Percentiles rank a stretch among this genome's conserved stretches.
phyloP scores from a whole-genome alignment of 2,888 invertebrate species.

The Epistrophe grossulariae region DNA sequence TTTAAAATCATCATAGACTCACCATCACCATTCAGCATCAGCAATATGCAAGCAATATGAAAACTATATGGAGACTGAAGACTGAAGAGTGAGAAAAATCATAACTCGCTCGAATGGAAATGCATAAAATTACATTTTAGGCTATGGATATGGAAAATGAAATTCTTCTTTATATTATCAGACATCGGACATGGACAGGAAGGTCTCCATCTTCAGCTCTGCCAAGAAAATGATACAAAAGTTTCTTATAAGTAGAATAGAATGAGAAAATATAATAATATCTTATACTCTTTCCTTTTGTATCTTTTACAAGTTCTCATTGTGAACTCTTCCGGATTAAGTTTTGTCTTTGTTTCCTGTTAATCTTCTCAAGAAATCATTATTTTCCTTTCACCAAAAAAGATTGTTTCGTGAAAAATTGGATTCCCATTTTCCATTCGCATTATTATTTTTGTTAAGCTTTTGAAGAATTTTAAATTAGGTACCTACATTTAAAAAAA shows the following conservation, averaged over 20 bases:
- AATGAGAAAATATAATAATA: slow-evolving; percentile 16
- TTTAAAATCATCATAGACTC: slow-evolving; percentile 33
- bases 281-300: slow-evolving; percentile 7
- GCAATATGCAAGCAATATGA: slow-evolving; percentile 5
- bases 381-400: slow-evolving; percentile 25
- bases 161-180: not conserved
- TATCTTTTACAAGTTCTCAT: slow-evolving; percentile 37
- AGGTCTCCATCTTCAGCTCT: not conserved
- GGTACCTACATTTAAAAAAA: too few species aligned
- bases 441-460: slow-evolving; percentile 8
- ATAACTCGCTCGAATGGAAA: slow-evolving; percentile 50
- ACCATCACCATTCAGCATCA: not conserved
- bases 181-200: not conserved
- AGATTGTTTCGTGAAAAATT: slow-evolving; percentile 10
- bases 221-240: slow-evolving; percentile 10
- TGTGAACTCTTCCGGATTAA: slow-evolving; percentile 71
- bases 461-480: slow-evolving; percentile 5
- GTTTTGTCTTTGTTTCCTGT: slow-evolving; percentile 65
- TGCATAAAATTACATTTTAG: slow-evolving; percentile 66
- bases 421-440: slow-evolving; percentile 16
- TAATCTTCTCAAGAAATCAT: slow-evolving; percentile 50
- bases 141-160: not conserved
- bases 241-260: not conserved
- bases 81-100: slow-evolving; percentile 45
- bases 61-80: not conserved